Percentiles rank a stretch among this genome's conserved stretches.
phyloP scores from a whole-genome alignment of 2,113 vertebrate species.

The Dicrurus megarhynchus region DNA sequence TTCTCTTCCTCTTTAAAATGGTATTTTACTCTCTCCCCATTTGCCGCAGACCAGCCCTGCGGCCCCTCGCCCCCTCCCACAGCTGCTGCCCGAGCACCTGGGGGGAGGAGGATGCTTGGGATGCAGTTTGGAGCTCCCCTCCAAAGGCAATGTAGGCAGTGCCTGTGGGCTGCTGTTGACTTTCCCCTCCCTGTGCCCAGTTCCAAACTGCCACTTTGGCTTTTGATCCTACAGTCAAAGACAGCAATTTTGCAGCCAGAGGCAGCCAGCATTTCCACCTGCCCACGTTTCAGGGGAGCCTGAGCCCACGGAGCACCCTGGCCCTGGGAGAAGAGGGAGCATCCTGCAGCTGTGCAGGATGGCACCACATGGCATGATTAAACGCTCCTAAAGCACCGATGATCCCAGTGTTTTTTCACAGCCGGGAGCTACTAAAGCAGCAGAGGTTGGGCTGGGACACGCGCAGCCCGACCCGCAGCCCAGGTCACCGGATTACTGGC shows the following conservation, averaged over 20 bases:
- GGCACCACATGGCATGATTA: accelerated
- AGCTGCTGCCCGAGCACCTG: background rate
- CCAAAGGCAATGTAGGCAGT: background rate
- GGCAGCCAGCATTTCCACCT: accelerated
- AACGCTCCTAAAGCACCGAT: accelerated
- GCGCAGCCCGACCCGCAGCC: background rate
- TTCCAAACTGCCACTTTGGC: background rate
- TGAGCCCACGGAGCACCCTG: accelerated
- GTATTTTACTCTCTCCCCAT: conserved; percentile 71
- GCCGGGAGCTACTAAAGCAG: background rate
- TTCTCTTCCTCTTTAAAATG: conserved; percentile 75
- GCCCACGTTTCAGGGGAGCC: background rate
- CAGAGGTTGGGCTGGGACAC: background rate
- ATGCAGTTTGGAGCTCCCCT: accelerated
- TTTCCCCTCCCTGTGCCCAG: accelerated
- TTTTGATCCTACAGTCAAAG: background rate
- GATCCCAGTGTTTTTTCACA: background rate
- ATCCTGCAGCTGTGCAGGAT: background rate
- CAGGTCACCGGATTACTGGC: conserved; percentile 39
- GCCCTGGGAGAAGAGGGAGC: background rate
- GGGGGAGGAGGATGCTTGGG: background rate
- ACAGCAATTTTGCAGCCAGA: background rate
- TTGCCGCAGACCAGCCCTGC: background rate
- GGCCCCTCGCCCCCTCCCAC: background rate
- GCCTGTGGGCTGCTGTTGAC: background rate